Evolutionary conservation across 1,140 invertebrate genomes (phyloP).

Genomic region (Araneus ventricosus): DNA sequence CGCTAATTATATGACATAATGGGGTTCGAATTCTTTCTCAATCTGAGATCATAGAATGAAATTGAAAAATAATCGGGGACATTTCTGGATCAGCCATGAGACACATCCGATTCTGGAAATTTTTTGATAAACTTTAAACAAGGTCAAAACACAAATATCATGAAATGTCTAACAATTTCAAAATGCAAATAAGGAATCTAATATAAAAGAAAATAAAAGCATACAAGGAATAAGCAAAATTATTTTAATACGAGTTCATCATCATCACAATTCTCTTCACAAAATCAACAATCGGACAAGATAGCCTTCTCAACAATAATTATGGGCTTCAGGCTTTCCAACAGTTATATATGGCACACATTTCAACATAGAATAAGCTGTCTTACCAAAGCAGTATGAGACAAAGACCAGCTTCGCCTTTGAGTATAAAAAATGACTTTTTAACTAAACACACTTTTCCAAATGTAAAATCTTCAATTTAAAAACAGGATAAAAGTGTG

Average conservation of each 20-base stretch:
- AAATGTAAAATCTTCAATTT: neutral
- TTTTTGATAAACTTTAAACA: no score
- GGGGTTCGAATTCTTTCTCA: no score
- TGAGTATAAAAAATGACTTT: neutral
- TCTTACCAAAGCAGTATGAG: conserved; percentile 15
- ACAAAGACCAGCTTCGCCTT: conserved; percentile 16
- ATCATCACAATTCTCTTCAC: conserved; percentile 2
- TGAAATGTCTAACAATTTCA: no score
- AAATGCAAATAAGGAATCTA: neutral
- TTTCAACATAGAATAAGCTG: conserved; percentile 21
- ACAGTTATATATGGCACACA: conserved; percentile 24
- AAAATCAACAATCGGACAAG: conserved; percentile 20
- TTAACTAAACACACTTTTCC: neutral
- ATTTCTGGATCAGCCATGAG: no score
- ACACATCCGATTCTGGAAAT: no score
- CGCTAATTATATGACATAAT: no score
- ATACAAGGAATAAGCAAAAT: conserved; percentile 28
- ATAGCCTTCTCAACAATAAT: conserved; percentile 21
- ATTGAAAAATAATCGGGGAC: no score
- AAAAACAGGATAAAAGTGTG: neutral
- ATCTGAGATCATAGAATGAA: no score
- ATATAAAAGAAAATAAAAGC: neutral
- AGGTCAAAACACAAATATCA: no score
- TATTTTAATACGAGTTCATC: conserved; percentile 16
- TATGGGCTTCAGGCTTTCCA: conserved; percentile 3